phyloP scores from a whole-genome alignment of 2,888 invertebrate genomes.

The Drosophila quinaria region DNA sequence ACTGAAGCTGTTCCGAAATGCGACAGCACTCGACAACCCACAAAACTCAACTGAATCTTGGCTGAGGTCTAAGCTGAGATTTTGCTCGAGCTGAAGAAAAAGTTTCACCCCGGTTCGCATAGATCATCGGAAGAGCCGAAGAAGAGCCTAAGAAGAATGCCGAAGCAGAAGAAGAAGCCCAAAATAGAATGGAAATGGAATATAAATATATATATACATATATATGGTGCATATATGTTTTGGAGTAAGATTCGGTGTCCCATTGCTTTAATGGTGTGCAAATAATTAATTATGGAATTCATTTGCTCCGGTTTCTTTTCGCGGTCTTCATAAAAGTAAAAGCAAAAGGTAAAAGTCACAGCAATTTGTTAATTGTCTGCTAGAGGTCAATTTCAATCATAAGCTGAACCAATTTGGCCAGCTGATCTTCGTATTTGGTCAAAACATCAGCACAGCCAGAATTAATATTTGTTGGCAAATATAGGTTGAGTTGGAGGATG shows the following conservation, averaged over 20 bases:
- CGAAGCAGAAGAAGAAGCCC: slow-evolving; percentile 39
- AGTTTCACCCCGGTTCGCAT: slow-evolving; percentile 61
- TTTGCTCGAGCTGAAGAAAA: slow-evolving; percentile 37
- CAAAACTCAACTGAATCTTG: slow-evolving; percentile 64
- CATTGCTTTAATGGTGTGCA: slow-evolving; percentile 53
- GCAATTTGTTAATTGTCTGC: slow-evolving; percentile 39
- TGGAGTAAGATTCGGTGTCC: slow-evolving; percentile 37
- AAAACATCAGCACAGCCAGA: background rate
- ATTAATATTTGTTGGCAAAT: slow-evolving; percentile 49
- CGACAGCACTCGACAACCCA: slow-evolving; percentile 51
- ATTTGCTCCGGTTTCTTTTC: slow-evolving; percentile 48
- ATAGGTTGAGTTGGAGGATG: background rate
- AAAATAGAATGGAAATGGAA: slow-evolving; percentile 38
- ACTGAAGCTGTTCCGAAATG: slow-evolving; percentile 1
- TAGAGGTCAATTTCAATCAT: slow-evolving; percentile 37
- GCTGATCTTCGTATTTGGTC: slow-evolving; percentile 17
- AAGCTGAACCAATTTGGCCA: slow-evolving; percentile 31
- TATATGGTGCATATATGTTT: background rate
- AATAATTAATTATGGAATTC: slow-evolving; percentile 53
- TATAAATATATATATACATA: no score
- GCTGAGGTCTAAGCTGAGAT: slow-evolving; percentile 36
- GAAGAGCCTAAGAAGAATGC: slow-evolving; percentile 15
- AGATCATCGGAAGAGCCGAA: slow-evolving; percentile 37
- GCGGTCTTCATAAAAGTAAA: slow-evolving; percentile 59
- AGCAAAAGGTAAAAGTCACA: slow-evolving; percentile 39